phyloP scores from a whole-genome alignment of 2,113 vertebrate species.

The Lagopus leucura region DNA sequence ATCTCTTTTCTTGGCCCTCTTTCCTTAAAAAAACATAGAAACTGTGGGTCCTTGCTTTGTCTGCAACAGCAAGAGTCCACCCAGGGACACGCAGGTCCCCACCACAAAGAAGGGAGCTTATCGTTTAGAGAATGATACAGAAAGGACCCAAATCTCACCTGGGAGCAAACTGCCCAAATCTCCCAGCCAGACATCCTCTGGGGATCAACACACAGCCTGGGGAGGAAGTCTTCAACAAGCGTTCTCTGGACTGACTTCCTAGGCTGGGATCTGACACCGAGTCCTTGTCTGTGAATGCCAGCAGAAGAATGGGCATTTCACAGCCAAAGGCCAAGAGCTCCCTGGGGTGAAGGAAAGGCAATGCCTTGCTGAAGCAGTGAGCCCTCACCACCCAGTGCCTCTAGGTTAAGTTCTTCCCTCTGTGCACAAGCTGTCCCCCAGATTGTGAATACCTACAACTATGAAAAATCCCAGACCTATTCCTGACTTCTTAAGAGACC shows the following conservation, averaged over 20 bases:
- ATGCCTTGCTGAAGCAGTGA: background rate
- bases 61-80: background rate
- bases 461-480: background rate
- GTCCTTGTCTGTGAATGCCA: background rate
- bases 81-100: background rate
- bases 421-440: background rate
- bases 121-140: background rate
- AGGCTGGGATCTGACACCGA: background rate
- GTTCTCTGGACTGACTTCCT: background rate
- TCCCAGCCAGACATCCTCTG: accelerated
- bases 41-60: accelerated
- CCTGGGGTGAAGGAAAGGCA: background rate
- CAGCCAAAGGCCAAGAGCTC: background rate
- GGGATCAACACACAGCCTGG: background rate
- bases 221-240: accelerated
- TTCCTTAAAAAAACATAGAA: background rate
- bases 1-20: background rate
- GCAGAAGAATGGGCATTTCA: accelerated
- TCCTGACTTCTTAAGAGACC: background rate
- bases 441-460: background rate
- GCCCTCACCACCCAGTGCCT: background rate
- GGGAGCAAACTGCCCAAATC: background rate
- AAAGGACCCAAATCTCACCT: background rate
- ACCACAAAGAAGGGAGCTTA: background rate
- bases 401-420: background rate